Percentiles rank a stretch among this genome's conserved stretches.
phyloP scores from a whole-genome alignment of 2,113 vertebrate genomes.

The Enhydra lutris region DNA sequence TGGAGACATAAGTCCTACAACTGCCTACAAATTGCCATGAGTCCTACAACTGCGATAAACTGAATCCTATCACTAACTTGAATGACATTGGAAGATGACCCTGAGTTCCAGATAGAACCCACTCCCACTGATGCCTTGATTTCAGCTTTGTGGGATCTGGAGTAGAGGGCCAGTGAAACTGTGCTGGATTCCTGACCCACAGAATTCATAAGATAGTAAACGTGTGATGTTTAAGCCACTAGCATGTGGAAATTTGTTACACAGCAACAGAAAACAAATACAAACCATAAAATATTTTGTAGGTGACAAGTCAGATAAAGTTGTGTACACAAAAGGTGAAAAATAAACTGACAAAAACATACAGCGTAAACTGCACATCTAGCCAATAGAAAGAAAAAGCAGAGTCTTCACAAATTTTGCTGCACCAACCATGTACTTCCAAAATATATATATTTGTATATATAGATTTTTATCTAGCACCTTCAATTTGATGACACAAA shows the following conservation, averaged over 20 bases:
- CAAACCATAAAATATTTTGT: conserved; percentile 14
- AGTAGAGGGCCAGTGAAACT: not conserved
- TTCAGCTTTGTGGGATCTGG: not conserved
- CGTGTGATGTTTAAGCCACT: not conserved
- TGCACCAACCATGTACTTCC: not conserved
- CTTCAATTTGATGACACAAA: not conserved
- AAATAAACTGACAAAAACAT: not conserved
- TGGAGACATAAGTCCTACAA: not conserved
- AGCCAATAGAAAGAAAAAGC: not conserved
- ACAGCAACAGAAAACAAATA: not conserved
- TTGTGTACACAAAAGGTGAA: not conserved
- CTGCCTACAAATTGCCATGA: not conserved
- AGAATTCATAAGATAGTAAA: not conserved
- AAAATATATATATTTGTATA: not conserved
- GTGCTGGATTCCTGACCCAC: not conserved
- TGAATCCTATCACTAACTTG: not conserved
- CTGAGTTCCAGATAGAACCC: not conserved
- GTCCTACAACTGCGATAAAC: not conserved
- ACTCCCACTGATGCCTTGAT: not conserved
- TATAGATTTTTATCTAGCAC: not conserved
- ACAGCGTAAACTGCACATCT: not conserved
- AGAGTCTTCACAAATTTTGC: not conserved
- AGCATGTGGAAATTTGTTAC: not conserved
- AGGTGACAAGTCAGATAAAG: not conserved
- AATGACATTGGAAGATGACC: not conserved